Evolutionary conservation across 2,113 vertebrate genomes (phyloP), one percentile per base, ranked within the genome.

Genomic region (Phyllopteryx taeniolatus): DNA sequence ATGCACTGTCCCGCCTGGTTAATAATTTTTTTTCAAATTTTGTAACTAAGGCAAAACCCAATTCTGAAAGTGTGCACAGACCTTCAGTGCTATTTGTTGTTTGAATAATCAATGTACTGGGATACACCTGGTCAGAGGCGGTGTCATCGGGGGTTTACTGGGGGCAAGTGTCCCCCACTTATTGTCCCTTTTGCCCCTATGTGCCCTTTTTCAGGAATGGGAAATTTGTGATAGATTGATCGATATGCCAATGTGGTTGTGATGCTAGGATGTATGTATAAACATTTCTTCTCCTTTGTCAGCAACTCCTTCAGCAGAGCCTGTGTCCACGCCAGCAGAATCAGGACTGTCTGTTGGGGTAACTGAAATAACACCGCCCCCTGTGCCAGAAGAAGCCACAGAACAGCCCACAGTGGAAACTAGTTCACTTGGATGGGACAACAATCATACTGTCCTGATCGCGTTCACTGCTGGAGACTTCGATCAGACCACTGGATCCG

Each of bases 401-500:
- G 22, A 10, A 17, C 3, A 0, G 33, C 8, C 27, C 1, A 1
- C 3, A 5, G 4, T 1, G 8, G 61, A 72, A 3, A 62, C 33
- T 11, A 31, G 2, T 17, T 1, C 31, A 9, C 1, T 8, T 44
- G 64, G 22, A 64, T 60, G 42, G n/a, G 56, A 2, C 0, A 53
- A 65, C 2, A 73, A 2, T 6, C 14, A 1, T 59, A 70, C 0
- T 7, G 4, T 0, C 33, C 19, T 0, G 13, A 0, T 35, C 10
- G 19, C 54, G 42, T 43, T 79, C 43, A 54, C 7, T 12, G 4
- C 35, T 3, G 20, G 0, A 17, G 54, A 54, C 4, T 4, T 60
- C 0, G 70, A 83, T 15, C 51, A 53, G n/a, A 0, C 44, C 11
- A 7, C 22, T 12, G 89, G 87, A 33, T 91, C 88, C 44, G 88